Conservation (phyloP, 2,888 invertebrate genomes). For the Mylabris sibirica region DNA sequence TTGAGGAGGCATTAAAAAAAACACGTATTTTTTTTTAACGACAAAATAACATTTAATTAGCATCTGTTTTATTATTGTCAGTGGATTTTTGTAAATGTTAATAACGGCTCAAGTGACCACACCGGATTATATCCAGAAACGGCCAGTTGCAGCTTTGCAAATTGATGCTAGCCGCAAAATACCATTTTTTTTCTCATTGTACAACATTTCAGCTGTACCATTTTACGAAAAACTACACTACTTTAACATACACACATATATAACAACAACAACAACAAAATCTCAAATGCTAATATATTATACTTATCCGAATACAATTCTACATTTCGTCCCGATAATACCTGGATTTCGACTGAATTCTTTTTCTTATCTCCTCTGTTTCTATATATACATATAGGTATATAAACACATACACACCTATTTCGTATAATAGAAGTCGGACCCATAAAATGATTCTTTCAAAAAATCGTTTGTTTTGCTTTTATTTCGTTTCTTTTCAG, state of each 20-base stretch:
- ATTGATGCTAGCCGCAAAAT: conserved; percentile 9
- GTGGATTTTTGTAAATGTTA: conserved; percentile 8
- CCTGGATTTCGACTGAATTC: conserved; percentile 12
- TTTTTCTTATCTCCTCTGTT: not conserved
- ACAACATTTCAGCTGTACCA: conserved; percentile 1
- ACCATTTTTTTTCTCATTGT: conserved; percentile 10
- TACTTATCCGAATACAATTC: conserved; percentile 14
- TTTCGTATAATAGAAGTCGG: not conserved
- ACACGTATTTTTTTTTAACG: too few relatives aligned
- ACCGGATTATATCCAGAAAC: conserved; percentile 6
- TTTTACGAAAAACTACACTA: conserved; percentile 11
- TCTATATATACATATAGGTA: not conserved
- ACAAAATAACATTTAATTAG: conserved; percentile 26
- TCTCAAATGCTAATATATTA: conserved; percentile 14
- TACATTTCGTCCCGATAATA: conserved; percentile 2
- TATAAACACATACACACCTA: not conserved
- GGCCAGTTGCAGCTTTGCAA: conserved; percentile 12
- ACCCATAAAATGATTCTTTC: not conserved
- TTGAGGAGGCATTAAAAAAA: not conserved
- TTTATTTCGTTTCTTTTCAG: not conserved
- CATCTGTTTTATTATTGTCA: conserved; percentile 21
- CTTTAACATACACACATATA: not conserved
- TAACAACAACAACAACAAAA: conserved; percentile 1
- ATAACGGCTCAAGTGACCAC: conserved; percentile 13
- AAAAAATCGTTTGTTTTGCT: not conserved